phyloP scores from a whole-genome alignment of 1,140 invertebrate species.

The Orius insidiosus region DNA sequence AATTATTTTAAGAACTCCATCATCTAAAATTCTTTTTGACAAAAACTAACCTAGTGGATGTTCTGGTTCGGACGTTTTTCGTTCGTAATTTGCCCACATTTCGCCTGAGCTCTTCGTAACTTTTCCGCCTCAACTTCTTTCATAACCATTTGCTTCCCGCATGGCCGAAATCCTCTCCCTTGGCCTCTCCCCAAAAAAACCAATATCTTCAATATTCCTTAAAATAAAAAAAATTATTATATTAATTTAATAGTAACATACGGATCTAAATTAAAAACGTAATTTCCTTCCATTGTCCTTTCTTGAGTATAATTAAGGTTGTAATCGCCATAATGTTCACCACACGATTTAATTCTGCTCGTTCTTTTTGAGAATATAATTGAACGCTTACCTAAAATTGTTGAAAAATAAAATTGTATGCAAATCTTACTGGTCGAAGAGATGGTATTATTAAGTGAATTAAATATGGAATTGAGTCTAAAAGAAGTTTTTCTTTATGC shows the following conservation, averaged over 20 bases:
- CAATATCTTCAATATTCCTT: conserved; percentile 30
- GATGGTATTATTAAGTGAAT: conserved; percentile 56
- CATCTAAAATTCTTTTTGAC: too few relatives aligned
- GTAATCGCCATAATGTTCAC: conserved; percentile 77
- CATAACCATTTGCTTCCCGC: conserved; percentile 50
- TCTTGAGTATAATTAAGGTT: conserved; percentile 79
- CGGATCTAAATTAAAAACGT: conserved; percentile 66
- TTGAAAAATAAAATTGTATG: too few relatives aligned
- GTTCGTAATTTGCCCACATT: too few relatives aligned
- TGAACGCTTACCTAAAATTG: too few relatives aligned
- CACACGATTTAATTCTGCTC: conserved; percentile 46
- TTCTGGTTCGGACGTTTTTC: too few relatives aligned
- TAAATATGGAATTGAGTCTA: conserved; percentile 59
- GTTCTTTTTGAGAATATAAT: conserved; percentile 60
- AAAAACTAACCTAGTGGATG: too few relatives aligned
- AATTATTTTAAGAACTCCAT: too few relatives aligned
- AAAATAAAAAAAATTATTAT: too few relatives aligned
- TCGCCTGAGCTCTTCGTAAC: conserved; percentile 31
- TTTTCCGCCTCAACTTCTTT: conserved; percentile 58
- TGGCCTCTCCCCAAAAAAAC: conserved; percentile 25
- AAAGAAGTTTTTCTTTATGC: conserved; percentile 33
- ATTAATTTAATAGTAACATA: too few relatives aligned
- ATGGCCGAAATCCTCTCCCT: conserved; percentile 17
- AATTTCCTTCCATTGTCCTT: conserved; percentile 54
- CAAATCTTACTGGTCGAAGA: conserved; percentile 61